A percentile compares a stretch with the other conserved stretches of the same genome.
Conservation (phyloP, 2,888 invertebrate species). For the Monopis laevigella region DNA sequence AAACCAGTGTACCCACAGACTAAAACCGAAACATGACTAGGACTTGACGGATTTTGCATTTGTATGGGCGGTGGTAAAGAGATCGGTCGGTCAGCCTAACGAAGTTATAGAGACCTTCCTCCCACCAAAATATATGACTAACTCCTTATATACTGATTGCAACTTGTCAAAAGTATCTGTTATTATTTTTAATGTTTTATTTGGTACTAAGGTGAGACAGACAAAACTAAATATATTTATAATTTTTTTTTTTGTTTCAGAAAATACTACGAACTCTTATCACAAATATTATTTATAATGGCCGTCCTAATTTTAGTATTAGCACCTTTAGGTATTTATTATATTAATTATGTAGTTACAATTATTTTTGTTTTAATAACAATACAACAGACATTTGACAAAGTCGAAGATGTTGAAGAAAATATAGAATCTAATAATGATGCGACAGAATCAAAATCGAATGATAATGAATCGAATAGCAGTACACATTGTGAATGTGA, state of each 20-base stretch:
- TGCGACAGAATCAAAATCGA: constrained; percentile 1
- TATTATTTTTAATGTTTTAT: too few relatives aligned
- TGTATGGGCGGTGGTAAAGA: too few relatives aligned
- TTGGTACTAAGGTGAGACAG: too few relatives aligned
- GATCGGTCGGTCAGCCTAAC: too few relatives aligned
- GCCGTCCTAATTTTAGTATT: constrained; percentile 66
- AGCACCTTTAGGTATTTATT: constrained; percentile 68
- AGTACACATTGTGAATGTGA: constrained; percentile 25
- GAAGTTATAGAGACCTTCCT: too few relatives aligned
- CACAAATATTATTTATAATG: constrained; percentile 57
- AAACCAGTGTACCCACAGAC: too few relatives aligned
- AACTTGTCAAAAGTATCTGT: too few relatives aligned
- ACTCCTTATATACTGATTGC: too few relatives aligned
- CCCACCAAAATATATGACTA: too few relatives aligned
- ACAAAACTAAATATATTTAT: neutral
- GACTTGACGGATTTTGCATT: too few relatives aligned
- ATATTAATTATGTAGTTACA: constrained; percentile 69
- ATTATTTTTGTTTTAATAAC: constrained; percentile 62
- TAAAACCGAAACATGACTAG: too few relatives aligned
- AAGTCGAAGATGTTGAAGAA: constrained; percentile 22
- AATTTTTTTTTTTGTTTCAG: constrained; percentile 40
- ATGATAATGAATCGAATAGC: constrained; percentile 16
- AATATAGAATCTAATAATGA: constrained; percentile 13
- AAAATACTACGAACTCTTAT: constrained; percentile 47
- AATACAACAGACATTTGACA: constrained; percentile 62